These are phyloP conservation scores for Chymomyza costata DNA, from an alignment of 1,140 invertebrate species.

Conservation along the genomic window DNA sequence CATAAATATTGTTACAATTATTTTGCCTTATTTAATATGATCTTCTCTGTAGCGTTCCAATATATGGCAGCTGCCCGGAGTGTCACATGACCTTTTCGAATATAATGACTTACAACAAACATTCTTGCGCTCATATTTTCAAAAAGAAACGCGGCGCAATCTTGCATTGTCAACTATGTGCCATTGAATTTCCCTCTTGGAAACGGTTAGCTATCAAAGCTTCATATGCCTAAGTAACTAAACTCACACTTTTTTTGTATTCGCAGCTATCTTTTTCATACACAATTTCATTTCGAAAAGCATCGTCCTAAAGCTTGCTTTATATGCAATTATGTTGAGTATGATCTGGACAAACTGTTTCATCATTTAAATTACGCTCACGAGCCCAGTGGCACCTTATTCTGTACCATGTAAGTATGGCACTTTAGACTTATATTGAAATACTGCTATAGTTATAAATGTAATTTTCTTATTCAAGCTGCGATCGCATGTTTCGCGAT, in stretches of 20 bases:
- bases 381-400: constrained; percentile 44
- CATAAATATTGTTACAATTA: not conserved
- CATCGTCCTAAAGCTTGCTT: constrained; percentile 59
- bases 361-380: constrained; percentile 62
- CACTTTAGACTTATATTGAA: not conserved
- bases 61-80: constrained; percentile 61
- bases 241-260: not conserved
- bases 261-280: constrained; percentile 60
- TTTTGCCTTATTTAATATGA: not conserved
- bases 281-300: constrained; percentile 64
- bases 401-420: constrained; percentile 50
- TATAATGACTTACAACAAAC: constrained; percentile 61
- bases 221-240: not conserved
- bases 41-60: constrained; percentile 37
- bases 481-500: constrained; percentile 64
- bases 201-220: constrained; percentile 44
- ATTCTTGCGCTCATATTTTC: constrained; percentile 59
- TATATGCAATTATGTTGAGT: constrained; percentile 46
- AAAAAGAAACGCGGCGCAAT: constrained; percentile 44
- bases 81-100: constrained; percentile 62
- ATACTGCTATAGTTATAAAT: too few species aligned
- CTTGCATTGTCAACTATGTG: constrained; percentile 56
- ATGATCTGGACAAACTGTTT: constrained; percentile 60
- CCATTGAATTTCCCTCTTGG: constrained; percentile 59
- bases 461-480: constrained; percentile 25